Conservation (phyloP, 2,113 vertebrate species). For the Lichenostomus cassidix region DNA sequence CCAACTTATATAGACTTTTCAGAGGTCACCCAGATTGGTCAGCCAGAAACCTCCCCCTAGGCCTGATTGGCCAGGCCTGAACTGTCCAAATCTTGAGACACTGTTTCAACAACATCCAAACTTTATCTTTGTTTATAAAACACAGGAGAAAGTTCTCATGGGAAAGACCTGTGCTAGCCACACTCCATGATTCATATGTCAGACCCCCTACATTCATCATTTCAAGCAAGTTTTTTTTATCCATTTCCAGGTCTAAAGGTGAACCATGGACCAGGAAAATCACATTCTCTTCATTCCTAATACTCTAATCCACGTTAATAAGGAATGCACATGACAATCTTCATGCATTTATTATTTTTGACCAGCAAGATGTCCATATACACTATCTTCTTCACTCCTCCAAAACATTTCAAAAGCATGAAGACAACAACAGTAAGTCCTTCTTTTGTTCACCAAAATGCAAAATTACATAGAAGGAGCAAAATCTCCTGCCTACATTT, state of each 20-base stretch:
- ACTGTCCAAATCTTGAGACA: no score
- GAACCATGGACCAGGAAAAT: neutral
- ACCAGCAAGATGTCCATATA: neutral
- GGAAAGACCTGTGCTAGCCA: no score
- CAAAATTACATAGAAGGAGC: neutral
- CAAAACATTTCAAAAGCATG: neutral
- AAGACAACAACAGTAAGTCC: neutral
- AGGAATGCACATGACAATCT: neutral
- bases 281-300: neutral
- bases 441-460: neutral
- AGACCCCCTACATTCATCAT: conserved; percentile 1
- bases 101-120: no score
- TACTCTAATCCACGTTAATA: neutral
- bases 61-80: no score
- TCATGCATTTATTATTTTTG: neutral
- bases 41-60: no score
- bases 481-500: neutral
- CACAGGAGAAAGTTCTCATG: no score
- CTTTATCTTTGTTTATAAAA: no score
- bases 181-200: conserved; percentile 41
- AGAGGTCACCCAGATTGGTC: no score
- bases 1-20: no score
- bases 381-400: neutral
- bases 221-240: neutral
- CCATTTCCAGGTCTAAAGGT: conserved; percentile 12